Conservation (phyloP, 2,797 vertebrate species). For the Notolepis coatsorum region DNA sequence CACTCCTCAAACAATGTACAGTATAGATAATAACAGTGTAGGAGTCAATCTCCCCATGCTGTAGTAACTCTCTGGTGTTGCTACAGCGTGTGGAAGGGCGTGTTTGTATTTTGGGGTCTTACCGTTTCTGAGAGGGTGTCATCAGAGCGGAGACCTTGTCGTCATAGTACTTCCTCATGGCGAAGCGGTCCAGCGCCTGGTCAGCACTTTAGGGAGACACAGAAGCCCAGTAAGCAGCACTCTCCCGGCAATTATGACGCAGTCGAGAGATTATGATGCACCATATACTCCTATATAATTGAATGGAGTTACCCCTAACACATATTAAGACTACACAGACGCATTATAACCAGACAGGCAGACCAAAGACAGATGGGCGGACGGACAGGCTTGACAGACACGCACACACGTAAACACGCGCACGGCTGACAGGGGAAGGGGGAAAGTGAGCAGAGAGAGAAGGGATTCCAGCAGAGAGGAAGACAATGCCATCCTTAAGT, state of each 20-base stretch:
- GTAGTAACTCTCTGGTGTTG: not conserved
- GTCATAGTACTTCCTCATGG: conserved; percentile 98
- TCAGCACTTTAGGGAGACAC: conserved; percentile 86
- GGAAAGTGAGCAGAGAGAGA: conserved; percentile 71
- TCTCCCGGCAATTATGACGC: conserved; percentile 66
- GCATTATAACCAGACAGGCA: conserved; percentile 15
- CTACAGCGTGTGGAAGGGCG: conserved; percentile 30
- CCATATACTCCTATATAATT: conserved; percentile 58
- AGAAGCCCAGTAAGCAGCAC: conserved; percentile 54
- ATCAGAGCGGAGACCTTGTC: conserved; percentile 95
- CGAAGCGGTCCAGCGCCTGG: conserved; percentile 96
- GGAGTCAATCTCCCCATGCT: not conserved
- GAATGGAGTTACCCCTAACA: conserved; percentile 56
- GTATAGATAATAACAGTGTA: conserved; percentile 1
- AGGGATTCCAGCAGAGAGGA: conserved; percentile 78
- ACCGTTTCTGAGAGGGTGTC: conserved; percentile 97
- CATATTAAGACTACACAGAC: conserved; percentile 45
- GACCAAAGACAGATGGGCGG: not conserved
- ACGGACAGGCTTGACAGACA: conserved; percentile 21
- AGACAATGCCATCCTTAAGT: conserved; percentile 77
- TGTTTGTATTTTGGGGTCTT: conserved; percentile 60
- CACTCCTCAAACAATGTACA: conserved; percentile 6
- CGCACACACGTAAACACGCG: conserved; percentile 27
- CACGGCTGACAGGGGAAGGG: conserved; percentile 35
- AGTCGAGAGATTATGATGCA: conserved; percentile 45